These are phyloP conservation scores for Amblyornis subalaris DNA, from an alignment of 2,113 vertebrate species.

Conservation along the genomic window DNA sequence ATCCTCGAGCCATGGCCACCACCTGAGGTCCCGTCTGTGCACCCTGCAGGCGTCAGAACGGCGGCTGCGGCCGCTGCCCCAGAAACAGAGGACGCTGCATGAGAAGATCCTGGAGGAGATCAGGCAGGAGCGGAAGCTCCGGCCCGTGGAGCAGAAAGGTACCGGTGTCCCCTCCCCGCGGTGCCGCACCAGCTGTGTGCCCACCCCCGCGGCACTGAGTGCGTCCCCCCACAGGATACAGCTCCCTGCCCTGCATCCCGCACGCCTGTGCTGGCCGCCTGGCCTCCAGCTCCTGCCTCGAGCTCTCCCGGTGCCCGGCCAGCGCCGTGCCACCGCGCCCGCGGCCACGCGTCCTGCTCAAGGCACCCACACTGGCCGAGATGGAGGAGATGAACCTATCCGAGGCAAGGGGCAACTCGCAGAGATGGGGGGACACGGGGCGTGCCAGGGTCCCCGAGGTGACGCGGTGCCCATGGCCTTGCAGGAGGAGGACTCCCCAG, in stretches of 20 bases:
- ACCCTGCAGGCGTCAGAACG: slow-evolving; percentile 80
- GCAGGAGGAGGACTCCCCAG: slow-evolving; percentile 91
- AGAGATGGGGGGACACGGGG: rapidly evolving
- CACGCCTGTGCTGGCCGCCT: slow-evolving; percentile 74
- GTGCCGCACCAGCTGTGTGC: rapidly evolving
- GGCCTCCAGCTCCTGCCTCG: slow-evolving; percentile 88
- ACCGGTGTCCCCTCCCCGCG: rapidly evolving
- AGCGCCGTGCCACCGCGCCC: not conserved
- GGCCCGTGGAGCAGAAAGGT: slow-evolving; percentile 83
- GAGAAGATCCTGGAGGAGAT: slow-evolving; percentile 92
- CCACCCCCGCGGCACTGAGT: rapidly evolving
- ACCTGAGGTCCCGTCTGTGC: rapidly evolving
- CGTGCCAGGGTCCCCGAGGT: rapidly evolving
- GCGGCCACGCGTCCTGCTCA: slow-evolving; percentile 85
- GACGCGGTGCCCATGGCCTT: rapidly evolving
- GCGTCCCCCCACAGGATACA: slow-evolving; percentile 66
- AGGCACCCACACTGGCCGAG: slow-evolving; percentile 91
- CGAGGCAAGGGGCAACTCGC: slow-evolving; percentile 70
- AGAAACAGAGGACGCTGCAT: slow-evolving; percentile 81
- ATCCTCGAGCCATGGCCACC: rapidly evolving
- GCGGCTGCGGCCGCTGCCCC: slow-evolving; percentile 82
- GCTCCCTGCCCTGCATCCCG: slow-evolving; percentile 90
- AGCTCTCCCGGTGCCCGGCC: slow-evolving; percentile 73
- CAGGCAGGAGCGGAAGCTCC: slow-evolving; percentile 86
- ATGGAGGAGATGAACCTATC: slow-evolving; percentile 96